Evolutionary conservation across 2,888 invertebrate genomes (phyloP).

Genomic region (Galeruca laticollis): DNA sequence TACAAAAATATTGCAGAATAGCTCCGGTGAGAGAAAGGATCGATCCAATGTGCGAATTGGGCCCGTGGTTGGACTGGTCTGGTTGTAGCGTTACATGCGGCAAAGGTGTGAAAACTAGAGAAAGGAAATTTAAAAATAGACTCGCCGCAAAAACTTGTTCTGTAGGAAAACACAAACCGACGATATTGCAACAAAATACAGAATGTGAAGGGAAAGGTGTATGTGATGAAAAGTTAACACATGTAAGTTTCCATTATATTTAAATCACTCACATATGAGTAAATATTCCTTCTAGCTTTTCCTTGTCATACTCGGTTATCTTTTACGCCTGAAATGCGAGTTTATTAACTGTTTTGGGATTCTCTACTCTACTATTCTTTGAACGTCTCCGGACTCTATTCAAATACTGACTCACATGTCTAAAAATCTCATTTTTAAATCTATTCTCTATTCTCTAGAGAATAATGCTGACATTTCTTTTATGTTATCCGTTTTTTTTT

Average conservation of each 20-base stretch:
- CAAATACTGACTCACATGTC: too few relatives aligned
- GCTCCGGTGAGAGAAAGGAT: conserved; percentile 61
- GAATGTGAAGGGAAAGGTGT: conserved; percentile 65
- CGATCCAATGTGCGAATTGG: conserved; percentile 76
- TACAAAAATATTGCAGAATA: conserved; percentile 62
- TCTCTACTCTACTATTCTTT: too few relatives aligned
- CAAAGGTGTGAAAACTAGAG: conserved; percentile 77
- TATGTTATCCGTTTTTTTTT: too few relatives aligned
- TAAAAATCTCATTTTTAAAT: too few relatives aligned
- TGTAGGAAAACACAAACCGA: conserved; percentile 65
- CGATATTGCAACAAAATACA: conserved; percentile 67
- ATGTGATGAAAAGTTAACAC: conserved; percentile 56
- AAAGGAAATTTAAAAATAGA: conserved; percentile 74
- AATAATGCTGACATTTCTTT: too few relatives aligned
- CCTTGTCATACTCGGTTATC: too few relatives aligned
- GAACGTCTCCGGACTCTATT: too few relatives aligned
- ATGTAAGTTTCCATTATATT: conserved; percentile 29
- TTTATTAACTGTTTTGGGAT: too few relatives aligned
- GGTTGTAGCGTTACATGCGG: conserved; percentile 82
- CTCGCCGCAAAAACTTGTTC: conserved; percentile 76
- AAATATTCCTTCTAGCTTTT: too few relatives aligned
- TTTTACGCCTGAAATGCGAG: too few relatives aligned
- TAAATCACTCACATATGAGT: background rate
- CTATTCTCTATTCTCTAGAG: too few relatives aligned
- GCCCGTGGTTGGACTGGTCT: conserved; percentile 84